Evolutionary conservation across 2,888 invertebrate species (phyloP).

Genomic region (Himalopsyche anomala): DNA sequence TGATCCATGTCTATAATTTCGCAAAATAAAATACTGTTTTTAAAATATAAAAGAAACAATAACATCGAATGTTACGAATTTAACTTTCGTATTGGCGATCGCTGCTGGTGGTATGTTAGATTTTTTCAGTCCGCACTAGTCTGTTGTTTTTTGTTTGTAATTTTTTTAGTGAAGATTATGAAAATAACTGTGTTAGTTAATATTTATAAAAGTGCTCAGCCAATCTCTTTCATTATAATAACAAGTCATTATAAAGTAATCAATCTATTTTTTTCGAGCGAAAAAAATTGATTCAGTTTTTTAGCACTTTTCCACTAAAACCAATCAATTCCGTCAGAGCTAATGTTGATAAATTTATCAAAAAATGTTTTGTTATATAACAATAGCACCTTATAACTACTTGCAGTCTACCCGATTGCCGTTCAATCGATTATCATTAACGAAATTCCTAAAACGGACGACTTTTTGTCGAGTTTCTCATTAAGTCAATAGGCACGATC

Average conservation of each 20-base stretch:
- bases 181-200: constrained; percentile 20
- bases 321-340: constrained; percentile 12
- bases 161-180: constrained; percentile 9
- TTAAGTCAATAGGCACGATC: constrained; percentile 51
- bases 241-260: constrained; percentile 21
- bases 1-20: too few relatives aligned
- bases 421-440: constrained; percentile 20
- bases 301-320: constrained; percentile 20
- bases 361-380: constrained; percentile 7
- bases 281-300: constrained; percentile 29
- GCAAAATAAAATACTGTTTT: too few relatives aligned
- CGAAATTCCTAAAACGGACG: neutral
- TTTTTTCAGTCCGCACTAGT: neutral
- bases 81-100: too few relatives aligned
- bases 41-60: too few relatives aligned
- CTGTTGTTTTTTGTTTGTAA: neutral
- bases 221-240: constrained; percentile 21
- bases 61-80: too few relatives aligned
- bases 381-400: neutral
- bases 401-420: neutral
- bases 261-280: neutral
- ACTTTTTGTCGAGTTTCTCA: constrained; percentile 47
- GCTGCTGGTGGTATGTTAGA: too few relatives aligned
- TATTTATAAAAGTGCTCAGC: constrained; percentile 1
- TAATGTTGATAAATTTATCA: constrained; percentile 1